A percentile compares a stretch with the other conserved stretches of the same genome.
Conservation (phyloP, 2,888 invertebrate genomes). For the Dynastes grantii region DNA sequence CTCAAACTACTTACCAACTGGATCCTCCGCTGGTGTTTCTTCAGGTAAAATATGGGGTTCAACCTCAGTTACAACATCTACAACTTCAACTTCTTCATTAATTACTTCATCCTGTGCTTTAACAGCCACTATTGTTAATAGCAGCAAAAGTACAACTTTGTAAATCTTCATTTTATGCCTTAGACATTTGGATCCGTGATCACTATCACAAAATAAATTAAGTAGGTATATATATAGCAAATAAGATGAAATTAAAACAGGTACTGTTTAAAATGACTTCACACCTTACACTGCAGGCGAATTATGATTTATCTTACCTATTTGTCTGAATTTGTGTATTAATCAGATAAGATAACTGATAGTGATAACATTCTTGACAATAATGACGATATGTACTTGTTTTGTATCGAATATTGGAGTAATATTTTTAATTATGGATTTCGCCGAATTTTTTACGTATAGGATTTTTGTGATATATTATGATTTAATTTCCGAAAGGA, state of each 20-base stretch:
- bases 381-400: not conserved
- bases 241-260: not conserved
- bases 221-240: not conserved
- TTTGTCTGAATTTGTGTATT: slow-evolving; percentile 17
- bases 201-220: not conserved
- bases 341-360: slow-evolving; percentile 23
- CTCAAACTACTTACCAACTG: not conserved
- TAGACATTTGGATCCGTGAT: not conserved
- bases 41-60: not conserved
- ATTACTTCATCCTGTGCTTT: not conserved
- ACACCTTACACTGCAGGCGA: not conserved
- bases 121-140: not conserved
- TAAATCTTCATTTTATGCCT: slow-evolving; percentile 1
- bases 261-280: not conserved
- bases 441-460: slow-evolving; percentile 3
- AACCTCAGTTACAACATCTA: not conserved
- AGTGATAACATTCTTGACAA: slow-evolving; percentile 27
- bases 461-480: not conserved
- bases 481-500: too few species aligned
- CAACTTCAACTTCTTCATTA: not conserved
- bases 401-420: slow-evolving; percentile 8
- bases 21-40: not conserved
- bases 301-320: slow-evolving; percentile 13
- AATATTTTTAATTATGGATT: slow-evolving; percentile 6
- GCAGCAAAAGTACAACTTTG: not conserved